Evolutionary conservation across 2,113 vertebrate genomes (phyloP), one percentile per base, ranked within the genome.

Genomic region (Aleadryas rufinucha): DNA sequence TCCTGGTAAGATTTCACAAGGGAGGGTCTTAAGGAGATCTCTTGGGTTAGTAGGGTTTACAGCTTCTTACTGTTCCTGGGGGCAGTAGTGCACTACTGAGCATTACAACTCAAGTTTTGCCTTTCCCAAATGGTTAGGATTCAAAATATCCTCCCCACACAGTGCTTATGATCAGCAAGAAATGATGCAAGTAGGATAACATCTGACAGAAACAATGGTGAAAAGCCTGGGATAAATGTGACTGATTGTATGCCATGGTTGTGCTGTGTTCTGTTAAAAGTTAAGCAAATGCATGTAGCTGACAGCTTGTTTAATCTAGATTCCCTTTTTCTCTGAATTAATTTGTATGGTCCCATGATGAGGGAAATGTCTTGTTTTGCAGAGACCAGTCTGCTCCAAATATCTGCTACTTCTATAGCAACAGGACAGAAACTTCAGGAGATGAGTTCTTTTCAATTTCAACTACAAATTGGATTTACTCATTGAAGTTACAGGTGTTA

Each of bases 391-490:
- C 66, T 91, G 78, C 74, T 96, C 61, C 68, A 75, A 82, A 60
- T 89, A 78, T n/a, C 68, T 92, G 31, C 65, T 68, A 60, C 77
- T 78, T 91, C 42, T 71, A 6, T 75, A 76, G 66, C 74, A 78
- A 64, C 47, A 64, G 69, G 52, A 71, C 0, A 3, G 61, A 91
- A 78, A 56, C 28, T 90, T 92, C 35, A 78, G 92, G 61, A 84
- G 69, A 93, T 91, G 47, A 91, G 49, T 54, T 95, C 23, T 66
- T 87, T 95, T 89, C 74, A 76, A 64, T 91, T 93, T 87, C 77
- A 79, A 31, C 16, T 79, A 31, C 45, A 93, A 90, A 94, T 87
- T 95, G 39, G 26, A 81, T 95, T 95, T 83, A 30, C 30, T 87
- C n/a, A 44, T 82, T 76, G 61, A 96, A 90, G 74, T 64, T 76